A percentile compares a stretch with the other conserved stretches of the same genome.
These are phyloP conservation scores for Pocillopora damicornis DNA, from an alignment of 64 coral and sea anemone species.

Conservation along the genomic window DNA sequence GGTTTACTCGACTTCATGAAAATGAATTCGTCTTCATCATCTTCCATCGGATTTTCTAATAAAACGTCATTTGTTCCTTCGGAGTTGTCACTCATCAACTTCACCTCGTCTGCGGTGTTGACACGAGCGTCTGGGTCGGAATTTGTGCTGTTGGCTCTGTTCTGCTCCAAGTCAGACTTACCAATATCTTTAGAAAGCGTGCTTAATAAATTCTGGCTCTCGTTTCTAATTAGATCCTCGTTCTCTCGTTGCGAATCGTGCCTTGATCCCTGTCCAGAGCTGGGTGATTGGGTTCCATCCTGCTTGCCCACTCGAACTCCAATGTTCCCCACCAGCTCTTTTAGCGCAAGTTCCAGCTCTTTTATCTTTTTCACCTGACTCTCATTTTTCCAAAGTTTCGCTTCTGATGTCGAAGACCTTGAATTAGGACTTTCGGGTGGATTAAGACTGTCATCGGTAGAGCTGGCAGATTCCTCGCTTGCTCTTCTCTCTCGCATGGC, in stretches of 20 bases:
- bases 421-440: conserved; percentile 5
- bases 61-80: neutral
- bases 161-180: neutral
- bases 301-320: neutral
- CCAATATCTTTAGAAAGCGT: neutral
- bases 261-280: conserved; percentile 10
- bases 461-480: conserved; percentile 25
- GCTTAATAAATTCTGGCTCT: neutral
- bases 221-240: conserved; percentile 17
- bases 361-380: conserved; percentile 30
- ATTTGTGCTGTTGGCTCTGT: neutral
- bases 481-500: neutral
- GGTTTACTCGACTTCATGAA: conserved; percentile 16
- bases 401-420: neutral
- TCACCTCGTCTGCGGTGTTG: neutral
- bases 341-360: conserved; percentile 31
- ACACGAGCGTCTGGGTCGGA: conserved; percentile 16
- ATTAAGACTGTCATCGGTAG: conserved; percentile 19
- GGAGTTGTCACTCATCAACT: conserved; percentile 6
- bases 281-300: conserved; percentile 7
- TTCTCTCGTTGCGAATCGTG: neutral
- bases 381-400: neutral
- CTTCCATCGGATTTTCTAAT: neutral
- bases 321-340: conserved; percentile 30
- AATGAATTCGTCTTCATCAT: conserved; percentile 1